Evolutionary conservation across 1,140 invertebrate species (phyloP), one percentile per base, ranked within the genome.

Genomic region (Pollicipes pollicipes): DNA sequence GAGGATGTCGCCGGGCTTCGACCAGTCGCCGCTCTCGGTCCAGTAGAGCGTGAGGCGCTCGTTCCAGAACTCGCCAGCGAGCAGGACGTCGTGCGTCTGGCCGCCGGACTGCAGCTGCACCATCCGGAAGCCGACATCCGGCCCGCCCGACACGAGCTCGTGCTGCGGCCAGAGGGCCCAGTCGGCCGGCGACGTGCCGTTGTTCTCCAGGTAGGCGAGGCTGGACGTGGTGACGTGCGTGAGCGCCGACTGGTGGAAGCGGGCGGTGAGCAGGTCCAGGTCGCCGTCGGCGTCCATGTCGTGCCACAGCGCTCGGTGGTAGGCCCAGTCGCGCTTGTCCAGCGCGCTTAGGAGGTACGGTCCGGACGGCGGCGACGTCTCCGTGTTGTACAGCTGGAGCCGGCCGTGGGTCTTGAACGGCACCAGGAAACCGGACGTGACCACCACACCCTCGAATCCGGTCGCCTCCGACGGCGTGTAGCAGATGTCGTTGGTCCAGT

Each of bases 271-370:
- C 4, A 78, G 77, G 71, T 82, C 81, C 30, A 79, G 70, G 58
- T 78, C 76, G 0, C 81, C 80, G 72, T 82, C 81, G 13, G 75
- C 74, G 71, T 82, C 78, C 79, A 82, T 81, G 71, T 82, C 81
- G 69, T 78, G 77, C 79, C 80, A 82, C n/a, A 76, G 8, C 10
- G 80, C 80, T 10, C 79, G 76, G 71, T 82, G 81, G 71, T 82
- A 82, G 37, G 81, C 81, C 78, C 79, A 82, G 31, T 77, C 73
- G 32, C 72, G 70, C 6, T 21, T 24, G 45, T 58, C 45, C 45
- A 58, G 45, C 45, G 24, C 24, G 45, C 45, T 58, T 10, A 58
- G 45, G 10, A 58, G 45, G 72, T 75, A 77, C 3, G 76, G 77
- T 26, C 76, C 77, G 13, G 67, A 66, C 0, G 76, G 68, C 0